These are phyloP conservation scores for Plotosus lineatus DNA, from an alignment of 2,113 vertebrate genomes.

Conservation along the genomic window DNA sequence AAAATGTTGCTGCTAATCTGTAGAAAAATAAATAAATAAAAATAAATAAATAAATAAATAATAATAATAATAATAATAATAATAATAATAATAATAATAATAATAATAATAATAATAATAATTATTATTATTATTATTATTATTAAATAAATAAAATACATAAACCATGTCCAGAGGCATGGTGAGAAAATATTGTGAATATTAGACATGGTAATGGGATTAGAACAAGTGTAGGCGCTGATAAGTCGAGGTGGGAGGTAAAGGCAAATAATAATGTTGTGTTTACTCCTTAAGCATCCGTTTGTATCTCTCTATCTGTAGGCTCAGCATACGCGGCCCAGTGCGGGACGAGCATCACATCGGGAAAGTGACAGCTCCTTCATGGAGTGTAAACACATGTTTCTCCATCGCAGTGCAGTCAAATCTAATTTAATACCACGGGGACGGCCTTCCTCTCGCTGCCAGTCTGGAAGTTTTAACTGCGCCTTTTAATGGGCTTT, in stretches of 20 bases:
- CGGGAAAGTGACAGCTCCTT: conserved; percentile 69
- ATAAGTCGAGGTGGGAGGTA: conserved; percentile 71
- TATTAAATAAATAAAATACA: too few species aligned
- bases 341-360: conserved; percentile 50
- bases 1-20: not conserved
- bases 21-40: too few species aligned
- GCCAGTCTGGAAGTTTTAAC: conserved; percentile 72
- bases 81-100: too few species aligned
- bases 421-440: conserved; percentile 66
- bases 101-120: too few species aligned
- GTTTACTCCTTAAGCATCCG: conserved; percentile 67
- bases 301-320: conserved; percentile 71
- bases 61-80: too few species aligned
- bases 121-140: too few species aligned
- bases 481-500: conserved; percentile 72
- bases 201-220: not conserved
- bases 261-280: conserved; percentile 62
- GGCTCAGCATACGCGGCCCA: conserved; percentile 55
- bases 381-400: conserved; percentile 74
- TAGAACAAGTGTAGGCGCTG: conserved; percentile 69
- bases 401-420: conserved; percentile 67
- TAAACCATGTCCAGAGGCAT: too few species aligned
- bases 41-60: too few species aligned
- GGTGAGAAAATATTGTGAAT: not conserved
- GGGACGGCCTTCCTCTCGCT: conserved; percentile 59